A percentile compares a stretch with the other conserved stretches of the same genome.
Conservation (phyloP, 2,888 invertebrate genomes). For the Syritta pipiens region DNA sequence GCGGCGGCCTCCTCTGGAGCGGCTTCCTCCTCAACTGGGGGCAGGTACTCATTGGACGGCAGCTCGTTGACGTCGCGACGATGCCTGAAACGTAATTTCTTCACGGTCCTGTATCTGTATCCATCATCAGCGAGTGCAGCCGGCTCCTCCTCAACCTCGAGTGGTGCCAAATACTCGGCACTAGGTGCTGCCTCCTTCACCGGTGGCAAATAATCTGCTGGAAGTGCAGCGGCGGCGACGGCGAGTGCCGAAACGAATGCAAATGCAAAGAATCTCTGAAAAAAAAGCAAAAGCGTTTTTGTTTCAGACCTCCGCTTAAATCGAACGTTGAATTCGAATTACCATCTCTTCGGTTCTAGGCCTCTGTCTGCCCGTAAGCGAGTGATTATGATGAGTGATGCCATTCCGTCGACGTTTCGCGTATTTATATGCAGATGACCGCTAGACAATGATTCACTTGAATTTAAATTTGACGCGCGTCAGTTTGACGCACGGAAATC, state of each 20-base stretch:
- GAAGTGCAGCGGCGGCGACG: constrained; percentile 67
- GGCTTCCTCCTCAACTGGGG: constrained; percentile 61
- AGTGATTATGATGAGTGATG: constrained; percentile 18
- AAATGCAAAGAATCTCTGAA: constrained; percentile 74
- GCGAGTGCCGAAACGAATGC: constrained; percentile 75
- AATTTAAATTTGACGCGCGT: background rate
- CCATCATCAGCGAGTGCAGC: constrained; percentile 33
- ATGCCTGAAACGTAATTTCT: constrained; percentile 57
- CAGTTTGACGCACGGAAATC: constrained; percentile 7
- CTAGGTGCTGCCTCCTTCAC: constrained; percentile 54
- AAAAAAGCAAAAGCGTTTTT: too few relatives aligned
- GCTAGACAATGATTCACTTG: constrained; percentile 9
- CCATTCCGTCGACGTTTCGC: background rate
- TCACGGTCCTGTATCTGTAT: constrained; percentile 73
- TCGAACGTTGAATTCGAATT: background rate
- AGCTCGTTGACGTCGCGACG: constrained; percentile 73
- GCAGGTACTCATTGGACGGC: constrained; percentile 69
- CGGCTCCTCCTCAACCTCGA: constrained; percentile 27
- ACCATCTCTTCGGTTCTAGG: constrained; percentile 25
- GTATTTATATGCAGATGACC: constrained; percentile 31
- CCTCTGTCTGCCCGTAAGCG: constrained; percentile 1
- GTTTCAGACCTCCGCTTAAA: background rate
- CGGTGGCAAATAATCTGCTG: constrained; percentile 67
- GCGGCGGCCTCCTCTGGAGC: background rate
- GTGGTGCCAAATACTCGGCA: constrained; percentile 1